Evolutionary conservation across 2,888 invertebrate species (phyloP), one percentile per base, ranked within the genome.

Genomic region (Peribatodes rhomboidaria): DNA sequence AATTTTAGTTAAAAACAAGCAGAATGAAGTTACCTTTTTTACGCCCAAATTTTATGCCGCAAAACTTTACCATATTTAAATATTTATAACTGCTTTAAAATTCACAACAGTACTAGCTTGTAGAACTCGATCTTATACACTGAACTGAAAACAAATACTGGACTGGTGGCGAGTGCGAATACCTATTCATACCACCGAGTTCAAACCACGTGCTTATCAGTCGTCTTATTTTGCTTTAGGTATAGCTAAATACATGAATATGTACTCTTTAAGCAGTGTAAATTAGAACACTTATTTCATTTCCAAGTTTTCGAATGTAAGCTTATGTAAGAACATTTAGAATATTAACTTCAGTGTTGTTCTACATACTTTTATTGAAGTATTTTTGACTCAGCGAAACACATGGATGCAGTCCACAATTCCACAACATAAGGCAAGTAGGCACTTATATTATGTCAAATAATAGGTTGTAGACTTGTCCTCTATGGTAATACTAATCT

Each of bases 201-300:
- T 76, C 77, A 75, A 75, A 78, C 84, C 84, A 86, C 83, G 84
- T 85, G 88, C 87, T 92, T 91, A 92, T 91, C 91, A 86, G 69
- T 60, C 60, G 68, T 58, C 52, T 44, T 65, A 61, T 66, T 72
- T 67, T 72, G 60, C 66, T 72, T 61, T 58, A 56, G n/a, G 62
- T 63, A 61, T 33, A 67, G 41, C 35, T 39, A 61, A 58, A 31
- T 61, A 37, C 49, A 20, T 42, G 20, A 49, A 41, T 62, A 22
- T 59, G 42, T 50, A 54, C 41, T 37, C 2, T 47, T 14, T 44
- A 13, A 22, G 20, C 2, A 8, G 16, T 16, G 9, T 8, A 16
- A 16, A 44, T 13, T 22, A 46, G 13, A 20, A 13, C 27, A 27
- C 6, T 27, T 27, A 6, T 4, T 27, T 27, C 27, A 27, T 27